Conservation (phyloP, 2,888 invertebrate genomes). For the Drosophila paramelanica region DNA sequence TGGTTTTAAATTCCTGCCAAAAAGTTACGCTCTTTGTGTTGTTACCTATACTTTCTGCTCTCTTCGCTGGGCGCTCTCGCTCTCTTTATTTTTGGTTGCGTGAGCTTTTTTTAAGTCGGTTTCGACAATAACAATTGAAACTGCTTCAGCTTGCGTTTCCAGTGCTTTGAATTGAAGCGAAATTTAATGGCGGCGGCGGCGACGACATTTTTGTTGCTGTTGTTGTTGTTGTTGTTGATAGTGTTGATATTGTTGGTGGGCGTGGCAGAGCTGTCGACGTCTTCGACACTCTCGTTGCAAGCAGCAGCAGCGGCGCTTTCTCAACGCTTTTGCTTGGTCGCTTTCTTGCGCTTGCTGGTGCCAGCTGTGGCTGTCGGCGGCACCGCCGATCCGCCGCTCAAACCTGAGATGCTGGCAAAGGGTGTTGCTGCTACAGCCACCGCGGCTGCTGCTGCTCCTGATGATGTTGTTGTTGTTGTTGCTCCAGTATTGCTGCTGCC, state of each 20-base stretch:
- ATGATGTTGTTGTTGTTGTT: slow-evolving; percentile 28
- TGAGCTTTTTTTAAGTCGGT: slow-evolving; percentile 33
- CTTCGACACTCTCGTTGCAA: background rate
- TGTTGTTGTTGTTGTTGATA: slow-evolving; percentile 1
- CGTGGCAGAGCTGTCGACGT: slow-evolving; percentile 11
- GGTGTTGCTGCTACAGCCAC: slow-evolving; percentile 49
- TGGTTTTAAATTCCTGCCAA: slow-evolving; percentile 33
- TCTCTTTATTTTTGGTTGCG: slow-evolving; percentile 1
- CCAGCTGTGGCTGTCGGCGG: slow-evolving; percentile 46
- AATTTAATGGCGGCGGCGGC: slow-evolving; percentile 63
- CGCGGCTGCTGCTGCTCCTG: slow-evolving; percentile 26
- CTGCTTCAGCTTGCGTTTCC: slow-evolving; percentile 68
- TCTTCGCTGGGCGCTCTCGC: background rate
- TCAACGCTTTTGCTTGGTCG: slow-evolving; percentile 84
- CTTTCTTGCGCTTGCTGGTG: slow-evolving; percentile 83
- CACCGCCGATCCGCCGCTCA: slow-evolving; percentile 47
- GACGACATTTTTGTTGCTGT: slow-evolving; percentile 4
- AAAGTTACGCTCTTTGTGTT: slow-evolving; percentile 9
- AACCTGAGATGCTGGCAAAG: slow-evolving; percentile 70
- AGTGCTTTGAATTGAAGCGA: slow-evolving; percentile 72
- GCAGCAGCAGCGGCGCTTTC: slow-evolving; percentile 30
- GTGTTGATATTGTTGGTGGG: slow-evolving; percentile 8
- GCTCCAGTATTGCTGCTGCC: slow-evolving; percentile 36
- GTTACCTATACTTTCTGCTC: background rate
- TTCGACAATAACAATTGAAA: slow-evolving; percentile 68